Conservation (phyloP, 1,140 invertebrate species). For the Pogonomyrmex californicus region DNA sequence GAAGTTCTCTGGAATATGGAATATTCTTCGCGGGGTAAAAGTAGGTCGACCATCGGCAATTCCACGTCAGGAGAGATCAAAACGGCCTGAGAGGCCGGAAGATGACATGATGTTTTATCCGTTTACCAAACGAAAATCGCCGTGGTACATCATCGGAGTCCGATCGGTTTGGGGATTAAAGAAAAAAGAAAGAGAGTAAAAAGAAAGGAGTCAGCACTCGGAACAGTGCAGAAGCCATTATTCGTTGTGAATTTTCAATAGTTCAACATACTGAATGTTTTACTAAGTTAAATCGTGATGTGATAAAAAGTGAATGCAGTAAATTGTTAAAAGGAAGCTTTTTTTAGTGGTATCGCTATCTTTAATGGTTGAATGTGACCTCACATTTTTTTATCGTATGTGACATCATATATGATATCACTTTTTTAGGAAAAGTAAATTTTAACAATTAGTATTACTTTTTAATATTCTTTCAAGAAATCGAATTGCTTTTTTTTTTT, state of each 20-base stretch:
- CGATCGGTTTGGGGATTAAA: neutral
- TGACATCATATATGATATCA: too few relatives aligned
- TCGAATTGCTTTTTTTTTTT: too few relatives aligned
- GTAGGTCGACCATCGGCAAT: constrained; percentile 41
- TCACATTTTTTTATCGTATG: neutral
- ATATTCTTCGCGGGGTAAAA: constrained; percentile 19
- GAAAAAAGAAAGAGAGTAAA: too few relatives aligned
- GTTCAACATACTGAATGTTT: constrained; percentile 1
- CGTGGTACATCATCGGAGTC: neutral
- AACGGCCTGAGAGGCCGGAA: constrained; percentile 5
- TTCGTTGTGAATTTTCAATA: neutral
- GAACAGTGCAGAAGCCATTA: neutral
- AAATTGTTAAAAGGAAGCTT: too few relatives aligned
- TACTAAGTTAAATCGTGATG: neutral
- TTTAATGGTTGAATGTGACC: neutral
- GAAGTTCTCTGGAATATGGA: constrained; percentile 11
- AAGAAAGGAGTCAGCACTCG: neutral
- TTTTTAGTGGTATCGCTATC: neutral
- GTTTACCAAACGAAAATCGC: constrained; percentile 3
- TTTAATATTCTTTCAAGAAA: too few relatives aligned
- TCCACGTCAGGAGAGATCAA: constrained; percentile 16
- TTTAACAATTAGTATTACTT: too few relatives aligned
- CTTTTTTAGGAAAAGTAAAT: too few relatives aligned
- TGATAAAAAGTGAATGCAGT: neutral
- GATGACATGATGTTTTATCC: neutral